These are phyloP conservation scores for Athetis lepigone DNA, from an alignment of 2,888 invertebrate species.

Conservation along the genomic window DNA sequence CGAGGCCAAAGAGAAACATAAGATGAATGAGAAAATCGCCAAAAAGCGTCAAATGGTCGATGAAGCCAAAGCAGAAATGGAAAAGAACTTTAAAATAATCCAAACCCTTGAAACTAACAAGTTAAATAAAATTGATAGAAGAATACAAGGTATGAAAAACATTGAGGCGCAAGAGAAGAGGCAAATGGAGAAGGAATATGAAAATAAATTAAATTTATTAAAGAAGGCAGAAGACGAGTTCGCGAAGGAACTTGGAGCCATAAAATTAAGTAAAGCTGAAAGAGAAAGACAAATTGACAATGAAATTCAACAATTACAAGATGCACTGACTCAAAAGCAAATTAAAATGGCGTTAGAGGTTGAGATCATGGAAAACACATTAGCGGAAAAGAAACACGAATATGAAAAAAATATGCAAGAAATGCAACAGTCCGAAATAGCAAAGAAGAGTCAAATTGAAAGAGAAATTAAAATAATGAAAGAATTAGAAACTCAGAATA, in stretches of 20 bases:
- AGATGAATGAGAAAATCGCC: background rate
- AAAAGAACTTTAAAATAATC: background rate
- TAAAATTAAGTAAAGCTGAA: constrained; percentile 5
- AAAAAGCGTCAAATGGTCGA: constrained; percentile 6
- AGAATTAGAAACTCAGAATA: constrained; percentile 15
- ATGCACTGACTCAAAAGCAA: no score
- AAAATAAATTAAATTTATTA: constrained; percentile 20
- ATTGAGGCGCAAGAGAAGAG: background rate
- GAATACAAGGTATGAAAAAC: constrained; percentile 26
- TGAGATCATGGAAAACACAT: background rate
- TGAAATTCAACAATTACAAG: constrained; percentile 15
- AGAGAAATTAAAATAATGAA: constrained; percentile 20
- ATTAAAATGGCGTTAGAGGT: no score
- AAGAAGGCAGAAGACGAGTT: background rate
- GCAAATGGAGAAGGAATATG: constrained; percentile 11
- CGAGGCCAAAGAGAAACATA: constrained; percentile 10
- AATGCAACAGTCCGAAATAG: constrained; percentile 9
- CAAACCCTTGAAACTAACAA: background rate
- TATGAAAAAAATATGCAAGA: background rate
- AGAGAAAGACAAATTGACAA: constrained; percentile 13
- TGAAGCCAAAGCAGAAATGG: background rate
- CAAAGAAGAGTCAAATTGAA: constrained; percentile 13
- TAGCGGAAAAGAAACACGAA: constrained; percentile 14
- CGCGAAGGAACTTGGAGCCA: constrained; percentile 12
- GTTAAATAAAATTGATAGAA: constrained; percentile 11